Percentiles rank a stretch among this genome's conserved stretches.
These are phyloP conservation scores for Drosophila leontia DNA, from an alignment of 1,140 invertebrate species.

Conservation along the genomic window DNA sequence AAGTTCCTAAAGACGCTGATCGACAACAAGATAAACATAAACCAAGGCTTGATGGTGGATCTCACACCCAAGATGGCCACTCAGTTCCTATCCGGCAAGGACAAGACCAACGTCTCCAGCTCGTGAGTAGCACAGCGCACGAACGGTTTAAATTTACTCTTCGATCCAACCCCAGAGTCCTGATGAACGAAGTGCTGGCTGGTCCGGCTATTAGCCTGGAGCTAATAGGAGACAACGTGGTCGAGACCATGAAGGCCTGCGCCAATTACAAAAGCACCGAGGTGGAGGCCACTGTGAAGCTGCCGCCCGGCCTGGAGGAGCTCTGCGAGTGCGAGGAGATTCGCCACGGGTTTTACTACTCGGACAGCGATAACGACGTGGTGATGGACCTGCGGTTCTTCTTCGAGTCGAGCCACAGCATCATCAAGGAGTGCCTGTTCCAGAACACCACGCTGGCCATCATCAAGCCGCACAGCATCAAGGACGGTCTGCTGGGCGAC, in stretches of 20 bases:
- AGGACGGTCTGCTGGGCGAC: conserved; percentile 89
- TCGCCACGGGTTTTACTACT: conserved; percentile 90
- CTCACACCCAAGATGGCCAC: conserved; percentile 85
- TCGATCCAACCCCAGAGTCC: conserved; percentile 70
- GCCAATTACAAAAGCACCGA: conserved; percentile 46
- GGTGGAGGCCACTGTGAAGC: conserved; percentile 51
- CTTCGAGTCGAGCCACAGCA: conserved; percentile 85
- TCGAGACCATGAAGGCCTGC: conserved; percentile 85
- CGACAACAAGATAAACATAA: conserved; percentile 89
- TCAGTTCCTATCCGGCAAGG: conserved; percentile 87
- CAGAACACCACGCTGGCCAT: conserved; percentile 91
- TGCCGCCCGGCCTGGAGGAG: conserved; percentile 89
- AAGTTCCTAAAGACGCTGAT: conserved; percentile 89
- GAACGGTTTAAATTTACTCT: neutral
- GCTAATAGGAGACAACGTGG: conserved; percentile 90
- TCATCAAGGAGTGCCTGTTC: conserved; percentile 60
- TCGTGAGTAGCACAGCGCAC: conserved; percentile 85
- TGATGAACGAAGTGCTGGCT: conserved; percentile 89
- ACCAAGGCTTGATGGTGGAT: conserved; percentile 90
- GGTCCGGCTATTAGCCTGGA: conserved; percentile 91
- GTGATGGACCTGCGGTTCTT: conserved; percentile 89
- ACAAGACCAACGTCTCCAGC: conserved; percentile 87
- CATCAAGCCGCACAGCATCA: conserved; percentile 96
- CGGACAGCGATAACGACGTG: conserved; percentile 87
- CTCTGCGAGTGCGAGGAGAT: conserved; percentile 90